Percentiles rank a stretch among this genome's conserved stretches.
phyloP scores from a whole-genome alignment of 2,888 invertebrate genomes.

The Drosophila meridionalis region DNA sequence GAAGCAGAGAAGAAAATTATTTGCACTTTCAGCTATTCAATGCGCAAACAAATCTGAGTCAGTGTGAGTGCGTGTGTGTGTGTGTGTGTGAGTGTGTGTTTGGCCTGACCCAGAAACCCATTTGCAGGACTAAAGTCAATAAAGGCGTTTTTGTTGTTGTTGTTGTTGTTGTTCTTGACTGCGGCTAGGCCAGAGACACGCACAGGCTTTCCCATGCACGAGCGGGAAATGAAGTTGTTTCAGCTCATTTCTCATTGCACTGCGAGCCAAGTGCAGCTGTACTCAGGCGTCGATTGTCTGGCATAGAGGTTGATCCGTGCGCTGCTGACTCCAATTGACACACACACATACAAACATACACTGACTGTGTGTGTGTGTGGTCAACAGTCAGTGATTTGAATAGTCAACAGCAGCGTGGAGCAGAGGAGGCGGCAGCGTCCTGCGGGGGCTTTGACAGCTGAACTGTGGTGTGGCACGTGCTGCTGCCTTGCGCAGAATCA shows the following conservation, averaged over 20 bases:
- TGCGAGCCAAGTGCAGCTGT: constrained; percentile 13
- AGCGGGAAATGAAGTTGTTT: constrained; percentile 26
- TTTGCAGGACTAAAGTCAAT: constrained; percentile 75
- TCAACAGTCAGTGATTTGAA: constrained; percentile 71
- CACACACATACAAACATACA: not conserved
- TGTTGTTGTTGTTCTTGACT: constrained; percentile 16
- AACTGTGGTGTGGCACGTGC: constrained; percentile 72
- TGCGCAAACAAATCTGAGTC: constrained; percentile 44
- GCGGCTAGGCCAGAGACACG: constrained; percentile 54
- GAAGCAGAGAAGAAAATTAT: constrained; percentile 14
- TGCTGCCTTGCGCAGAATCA: constrained; percentile 63
- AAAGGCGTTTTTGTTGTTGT: constrained; percentile 27
- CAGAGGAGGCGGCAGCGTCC: not conserved
- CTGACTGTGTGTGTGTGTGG: constrained; percentile 30
- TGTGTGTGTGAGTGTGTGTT: constrained; percentile 28
- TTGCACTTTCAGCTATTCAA: constrained; percentile 37
- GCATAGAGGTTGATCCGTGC: constrained; percentile 15
- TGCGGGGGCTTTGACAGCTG: constrained; percentile 48
- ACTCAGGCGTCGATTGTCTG: constrained; percentile 15
- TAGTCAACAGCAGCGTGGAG: constrained; percentile 29
- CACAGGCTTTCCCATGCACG: constrained; percentile 28
- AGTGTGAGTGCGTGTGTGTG: constrained; percentile 20
- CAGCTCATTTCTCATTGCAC: constrained; percentile 8
- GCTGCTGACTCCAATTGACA: constrained; percentile 20
- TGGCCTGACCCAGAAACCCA: constrained; percentile 73